A percentile compares a stretch with the other conserved stretches of the same genome.
phyloP scores from a whole-genome alignment of 2,797 vertebrate genomes.

The Thripadectes ignobilis region DNA sequence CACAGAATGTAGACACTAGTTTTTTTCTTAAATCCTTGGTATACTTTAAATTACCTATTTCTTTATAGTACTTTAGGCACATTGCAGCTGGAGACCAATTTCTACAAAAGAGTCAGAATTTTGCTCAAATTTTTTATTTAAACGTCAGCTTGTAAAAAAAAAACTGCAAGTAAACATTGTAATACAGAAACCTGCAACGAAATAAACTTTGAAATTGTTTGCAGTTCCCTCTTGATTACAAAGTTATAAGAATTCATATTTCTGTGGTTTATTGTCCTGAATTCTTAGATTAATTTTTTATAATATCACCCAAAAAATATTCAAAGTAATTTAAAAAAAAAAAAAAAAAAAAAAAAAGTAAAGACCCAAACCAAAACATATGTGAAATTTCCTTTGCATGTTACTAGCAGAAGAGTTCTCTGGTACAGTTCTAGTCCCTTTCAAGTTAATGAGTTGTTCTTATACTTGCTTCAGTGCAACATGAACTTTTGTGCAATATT shows the following conservation, averaged over 20 bases:
- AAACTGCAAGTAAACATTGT: neutral
- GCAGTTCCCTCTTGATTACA: slow-evolving; percentile 1
- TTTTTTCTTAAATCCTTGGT: neutral
- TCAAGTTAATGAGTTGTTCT: neutral
- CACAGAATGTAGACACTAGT: neutral
- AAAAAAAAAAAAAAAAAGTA: neutral
- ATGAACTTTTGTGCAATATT: neutral
- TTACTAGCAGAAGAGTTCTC: neutral
- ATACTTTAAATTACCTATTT: neutral
- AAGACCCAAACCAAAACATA: neutral
- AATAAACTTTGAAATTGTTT: neutral
- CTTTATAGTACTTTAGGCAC: neutral
- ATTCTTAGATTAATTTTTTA: slow-evolving; percentile 44
- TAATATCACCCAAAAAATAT: neutral
- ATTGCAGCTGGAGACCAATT: neutral
- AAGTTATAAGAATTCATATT: slow-evolving; percentile 48
- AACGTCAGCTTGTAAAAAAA: neutral
- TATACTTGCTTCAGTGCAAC: neutral
- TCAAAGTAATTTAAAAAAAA: neutral
- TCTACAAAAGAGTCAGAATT: neutral
- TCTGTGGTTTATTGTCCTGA: neutral
- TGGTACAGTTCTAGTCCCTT: neutral
- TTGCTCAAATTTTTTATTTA: neutral
- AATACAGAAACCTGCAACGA: neutral
- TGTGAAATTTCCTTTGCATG: neutral